These are phyloP conservation scores for Eupithecia subfuscata DNA, from an alignment of 2,888 invertebrate species.

Conservation along the genomic window DNA sequence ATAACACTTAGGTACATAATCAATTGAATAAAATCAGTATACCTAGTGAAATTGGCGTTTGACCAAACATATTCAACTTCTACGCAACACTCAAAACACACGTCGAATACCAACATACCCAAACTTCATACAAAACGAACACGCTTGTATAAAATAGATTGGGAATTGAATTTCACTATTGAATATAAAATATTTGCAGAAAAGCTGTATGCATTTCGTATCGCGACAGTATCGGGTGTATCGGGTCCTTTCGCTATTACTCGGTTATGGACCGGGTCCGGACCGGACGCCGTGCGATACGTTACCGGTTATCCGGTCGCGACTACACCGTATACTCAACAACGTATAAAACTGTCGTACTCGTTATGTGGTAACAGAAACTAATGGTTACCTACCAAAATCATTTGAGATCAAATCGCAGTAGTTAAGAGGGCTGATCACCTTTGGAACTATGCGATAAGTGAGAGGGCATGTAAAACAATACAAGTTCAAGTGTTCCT, in stretches of 20 bases:
- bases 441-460: neutral
- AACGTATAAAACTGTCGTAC: neutral
- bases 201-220: constrained; percentile 8
- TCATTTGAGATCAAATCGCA: neutral
- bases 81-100: neutral
- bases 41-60: neutral
- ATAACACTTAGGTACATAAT: neutral
- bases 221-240: constrained; percentile 10
- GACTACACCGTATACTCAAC: no score
- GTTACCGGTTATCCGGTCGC: constrained; percentile 1
- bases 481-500: neutral
- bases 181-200: constrained; percentile 11
- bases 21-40: neutral
- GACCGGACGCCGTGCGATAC: constrained; percentile 8
- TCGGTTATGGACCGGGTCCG: constrained; percentile 19
- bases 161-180: neutral
- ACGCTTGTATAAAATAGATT: neutral
- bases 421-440: neutral
- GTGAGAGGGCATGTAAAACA: neutral
- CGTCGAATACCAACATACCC: neutral
- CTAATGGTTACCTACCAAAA: neutral
- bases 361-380: neutral
- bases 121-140: neutral
- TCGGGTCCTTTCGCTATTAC: constrained; percentile 2
- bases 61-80: neutral